Conservation (phyloP, 2,113 vertebrate genomes). For the Protobothrops mucrosquamatus region DNA sequence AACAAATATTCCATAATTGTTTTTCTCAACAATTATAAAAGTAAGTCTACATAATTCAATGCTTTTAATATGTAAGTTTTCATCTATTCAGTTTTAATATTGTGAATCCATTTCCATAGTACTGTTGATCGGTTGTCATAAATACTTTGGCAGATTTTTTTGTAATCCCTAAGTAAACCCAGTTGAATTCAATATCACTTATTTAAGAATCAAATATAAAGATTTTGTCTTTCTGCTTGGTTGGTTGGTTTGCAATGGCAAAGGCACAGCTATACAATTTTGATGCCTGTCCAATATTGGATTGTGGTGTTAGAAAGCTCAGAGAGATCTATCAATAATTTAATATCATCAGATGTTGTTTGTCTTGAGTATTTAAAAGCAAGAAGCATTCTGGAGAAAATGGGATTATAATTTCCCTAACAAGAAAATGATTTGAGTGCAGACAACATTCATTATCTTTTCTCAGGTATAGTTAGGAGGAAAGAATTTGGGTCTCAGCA, state of each 20-base stretch:
- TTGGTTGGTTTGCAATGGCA: not conserved
- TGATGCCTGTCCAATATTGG: not conserved
- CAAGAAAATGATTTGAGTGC: not conserved
- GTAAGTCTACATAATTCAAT: not conserved
- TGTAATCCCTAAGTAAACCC: not conserved
- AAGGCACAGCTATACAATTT: not conserved
- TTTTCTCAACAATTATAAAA: not conserved
- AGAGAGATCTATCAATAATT: not conserved
- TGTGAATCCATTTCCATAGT: not conserved
- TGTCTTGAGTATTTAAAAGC: not conserved
- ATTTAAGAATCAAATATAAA: not conserved
- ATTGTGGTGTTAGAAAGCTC: not conserved
- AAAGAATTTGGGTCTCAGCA: not conserved
- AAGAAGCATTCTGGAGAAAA: not conserved
- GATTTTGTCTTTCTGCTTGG: not conserved
- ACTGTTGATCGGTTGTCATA: not conserved
- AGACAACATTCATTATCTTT: not conserved
- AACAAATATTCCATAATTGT: not conserved
- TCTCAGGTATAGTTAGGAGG: not conserved
- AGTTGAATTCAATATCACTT: not conserved
- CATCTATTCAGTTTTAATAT: not conserved
- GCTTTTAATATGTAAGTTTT: no score
- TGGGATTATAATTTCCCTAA: not conserved
- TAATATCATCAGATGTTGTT: not conserved
- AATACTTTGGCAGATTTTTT: not conserved